Conservation (phyloP, 2,888 invertebrate genomes). For the Alitta virens region DNA sequence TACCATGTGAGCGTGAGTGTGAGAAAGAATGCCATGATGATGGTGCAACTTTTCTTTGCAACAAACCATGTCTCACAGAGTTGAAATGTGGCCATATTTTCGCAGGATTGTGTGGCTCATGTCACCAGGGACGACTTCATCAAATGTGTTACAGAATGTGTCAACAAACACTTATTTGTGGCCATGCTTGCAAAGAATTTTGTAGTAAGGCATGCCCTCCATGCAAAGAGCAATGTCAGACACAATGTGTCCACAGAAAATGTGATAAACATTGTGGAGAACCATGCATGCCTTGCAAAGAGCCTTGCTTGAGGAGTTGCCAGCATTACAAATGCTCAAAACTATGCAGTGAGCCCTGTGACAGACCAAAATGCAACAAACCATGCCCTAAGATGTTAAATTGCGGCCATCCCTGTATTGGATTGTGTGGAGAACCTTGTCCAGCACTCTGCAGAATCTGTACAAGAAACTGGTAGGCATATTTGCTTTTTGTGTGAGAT, state of each 20-base stretch:
- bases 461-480: conserved; percentile 46
- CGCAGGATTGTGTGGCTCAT: conserved; percentile 59
- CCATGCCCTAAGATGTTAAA: conserved; percentile 47
- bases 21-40: too few species aligned
- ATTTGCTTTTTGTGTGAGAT: too few species aligned
- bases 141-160: conserved; percentile 63
- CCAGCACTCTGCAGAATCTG: conserved; percentile 66
- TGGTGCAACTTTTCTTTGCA: conserved; percentile 54
- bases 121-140: conserved; percentile 66
- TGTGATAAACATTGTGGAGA: conserved; percentile 45
- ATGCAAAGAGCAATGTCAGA: conserved; percentile 50
- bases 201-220: conserved; percentile 56
- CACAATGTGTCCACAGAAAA: conserved; percentile 43
- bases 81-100: too few species aligned
- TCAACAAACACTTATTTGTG: conserved; percentile 60
- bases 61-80: conserved; percentile 26
- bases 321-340: conserved; percentile 44
- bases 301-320: conserved; percentile 52
- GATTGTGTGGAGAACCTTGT: conserved; percentile 73
- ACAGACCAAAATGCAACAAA: conserved; percentile 47
- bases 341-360: conserved; percentile 54
- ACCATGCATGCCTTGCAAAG: conserved; percentile 46
- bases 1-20: too few species aligned
- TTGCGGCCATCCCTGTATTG: conserved; percentile 67
- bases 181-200: conserved; percentile 47